Evolutionary conservation across 1,140 invertebrate genomes (phyloP).

Genomic region (Halictus rubicundus): DNA sequence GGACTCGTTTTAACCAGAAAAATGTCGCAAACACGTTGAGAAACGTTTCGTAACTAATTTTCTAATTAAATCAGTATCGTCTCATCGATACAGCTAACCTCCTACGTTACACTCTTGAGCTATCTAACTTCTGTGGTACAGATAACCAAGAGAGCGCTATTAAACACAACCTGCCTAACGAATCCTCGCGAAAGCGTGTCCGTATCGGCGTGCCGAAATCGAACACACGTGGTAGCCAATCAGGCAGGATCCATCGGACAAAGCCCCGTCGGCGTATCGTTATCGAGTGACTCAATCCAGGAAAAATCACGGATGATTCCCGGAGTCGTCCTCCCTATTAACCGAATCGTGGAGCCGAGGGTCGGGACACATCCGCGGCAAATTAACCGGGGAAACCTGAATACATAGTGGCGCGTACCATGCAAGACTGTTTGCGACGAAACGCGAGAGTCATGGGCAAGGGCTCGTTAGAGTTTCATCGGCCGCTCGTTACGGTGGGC

Average conservation of each 20-base stretch:
- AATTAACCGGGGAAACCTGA: slow-evolving; percentile 54
- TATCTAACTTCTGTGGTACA: no score
- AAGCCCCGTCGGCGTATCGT: not conserved
- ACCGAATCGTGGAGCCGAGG: slow-evolving; percentile 10
- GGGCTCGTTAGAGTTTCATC: slow-evolving; percentile 63
- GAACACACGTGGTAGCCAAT: not conserved
- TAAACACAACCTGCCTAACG: no score
- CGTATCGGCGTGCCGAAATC: no score
- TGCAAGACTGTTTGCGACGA: slow-evolving; percentile 54
- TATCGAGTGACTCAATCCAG: slow-evolving; percentile 25
- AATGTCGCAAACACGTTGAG: no score
- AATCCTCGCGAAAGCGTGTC: no score
- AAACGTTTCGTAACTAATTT: no score
- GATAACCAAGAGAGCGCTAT: no score
- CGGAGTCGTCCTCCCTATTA: not conserved
- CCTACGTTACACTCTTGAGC: no score
- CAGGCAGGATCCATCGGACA: not conserved
- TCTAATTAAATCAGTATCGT: no score
- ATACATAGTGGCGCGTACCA: not conserved
- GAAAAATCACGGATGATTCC: slow-evolving; percentile 24
- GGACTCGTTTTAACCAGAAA: no score
- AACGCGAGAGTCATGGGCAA: slow-evolving; percentile 58
- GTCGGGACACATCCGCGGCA: slow-evolving; percentile 22
- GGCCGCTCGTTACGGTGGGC: slow-evolving; percentile 57
- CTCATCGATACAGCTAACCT: no score